A percentile compares a stretch with the other conserved stretches of the same genome.
These are phyloP conservation scores for Patella pellucida DNA, from an alignment of 2,888 invertebrate genomes.

Conservation along the genomic window DNA sequence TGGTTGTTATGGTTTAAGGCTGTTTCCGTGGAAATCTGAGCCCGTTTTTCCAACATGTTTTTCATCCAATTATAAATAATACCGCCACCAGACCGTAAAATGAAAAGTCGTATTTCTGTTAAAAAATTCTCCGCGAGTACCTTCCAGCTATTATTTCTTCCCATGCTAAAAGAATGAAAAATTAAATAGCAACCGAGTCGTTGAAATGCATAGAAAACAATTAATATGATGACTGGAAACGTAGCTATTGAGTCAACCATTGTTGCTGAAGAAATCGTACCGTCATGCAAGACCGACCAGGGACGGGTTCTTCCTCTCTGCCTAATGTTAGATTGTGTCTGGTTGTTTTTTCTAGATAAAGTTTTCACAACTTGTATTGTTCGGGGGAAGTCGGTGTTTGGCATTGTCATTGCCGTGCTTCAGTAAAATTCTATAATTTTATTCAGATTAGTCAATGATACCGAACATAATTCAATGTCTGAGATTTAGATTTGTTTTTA, in stretches of 20 bases:
- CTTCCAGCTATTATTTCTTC: neutral
- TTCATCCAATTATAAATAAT: constrained; percentile 7
- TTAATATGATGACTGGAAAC: neutral
- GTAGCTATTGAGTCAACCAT: neutral
- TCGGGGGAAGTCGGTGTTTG: neutral
- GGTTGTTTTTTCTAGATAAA: neutral
- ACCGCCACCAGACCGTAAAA: constrained; percentile 6
- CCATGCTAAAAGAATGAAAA: neutral
- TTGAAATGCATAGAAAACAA: constrained; percentile 7
- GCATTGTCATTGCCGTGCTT: neutral
- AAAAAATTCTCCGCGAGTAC: neutral
- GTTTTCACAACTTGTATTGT: neutral
- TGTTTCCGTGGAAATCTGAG: neutral
- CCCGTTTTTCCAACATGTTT: neutral
- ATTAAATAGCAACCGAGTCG: constrained; percentile 3
- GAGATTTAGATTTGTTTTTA: too few relatives aligned
- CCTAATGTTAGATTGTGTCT: neutral
- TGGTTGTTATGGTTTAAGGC: neutral
- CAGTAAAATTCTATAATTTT: too few relatives aligned
- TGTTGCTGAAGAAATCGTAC: neutral
- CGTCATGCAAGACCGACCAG: neutral
- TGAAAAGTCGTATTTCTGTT: neutral
- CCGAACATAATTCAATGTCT: too few relatives aligned
- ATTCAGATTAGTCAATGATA: too few relatives aligned
- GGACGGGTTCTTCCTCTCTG: neutral